Evolutionary conservation across 2,113 vertebrate genomes (phyloP).

Genomic region (Urocolius indicus): DNA sequence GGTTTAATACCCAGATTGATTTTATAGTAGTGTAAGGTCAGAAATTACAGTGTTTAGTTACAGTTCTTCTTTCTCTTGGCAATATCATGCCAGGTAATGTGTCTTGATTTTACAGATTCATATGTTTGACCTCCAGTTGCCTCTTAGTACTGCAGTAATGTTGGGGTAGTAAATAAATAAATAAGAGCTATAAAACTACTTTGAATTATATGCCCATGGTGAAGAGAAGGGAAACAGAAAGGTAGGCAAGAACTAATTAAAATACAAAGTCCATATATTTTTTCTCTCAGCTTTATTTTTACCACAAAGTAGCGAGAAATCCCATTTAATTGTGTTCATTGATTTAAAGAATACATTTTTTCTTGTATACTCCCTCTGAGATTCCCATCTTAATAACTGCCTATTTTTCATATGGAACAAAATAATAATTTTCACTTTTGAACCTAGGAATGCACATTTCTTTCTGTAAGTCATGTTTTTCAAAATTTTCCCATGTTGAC

Average conservation of each 20-base stretch:
- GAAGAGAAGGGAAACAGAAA: neutral
- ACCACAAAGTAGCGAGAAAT: neutral
- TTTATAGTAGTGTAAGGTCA: neutral
- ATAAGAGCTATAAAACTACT: neutral
- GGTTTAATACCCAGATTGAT: neutral
- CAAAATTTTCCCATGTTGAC: neutral
- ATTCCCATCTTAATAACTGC: neutral
- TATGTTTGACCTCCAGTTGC: neutral
- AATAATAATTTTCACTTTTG: neutral
- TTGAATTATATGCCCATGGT: neutral
- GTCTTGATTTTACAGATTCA: neutral
- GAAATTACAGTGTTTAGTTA: neutral
- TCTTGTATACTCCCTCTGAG: neutral
- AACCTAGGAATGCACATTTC: too few species aligned
- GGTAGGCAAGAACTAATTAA: neutral
- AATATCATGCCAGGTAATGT: neutral
- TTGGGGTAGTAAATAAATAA: neutral
- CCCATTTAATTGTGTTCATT: neutral
- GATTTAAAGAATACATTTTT: neutral
- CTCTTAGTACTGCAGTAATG: neutral
- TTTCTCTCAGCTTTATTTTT: neutral
- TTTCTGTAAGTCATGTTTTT: neutral
- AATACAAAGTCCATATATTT: neutral
- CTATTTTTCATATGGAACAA: neutral
- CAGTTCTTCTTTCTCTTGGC: neutral